Conservation (phyloP, 2,797 vertebrate genomes). For the Periparus ater region DNA sequence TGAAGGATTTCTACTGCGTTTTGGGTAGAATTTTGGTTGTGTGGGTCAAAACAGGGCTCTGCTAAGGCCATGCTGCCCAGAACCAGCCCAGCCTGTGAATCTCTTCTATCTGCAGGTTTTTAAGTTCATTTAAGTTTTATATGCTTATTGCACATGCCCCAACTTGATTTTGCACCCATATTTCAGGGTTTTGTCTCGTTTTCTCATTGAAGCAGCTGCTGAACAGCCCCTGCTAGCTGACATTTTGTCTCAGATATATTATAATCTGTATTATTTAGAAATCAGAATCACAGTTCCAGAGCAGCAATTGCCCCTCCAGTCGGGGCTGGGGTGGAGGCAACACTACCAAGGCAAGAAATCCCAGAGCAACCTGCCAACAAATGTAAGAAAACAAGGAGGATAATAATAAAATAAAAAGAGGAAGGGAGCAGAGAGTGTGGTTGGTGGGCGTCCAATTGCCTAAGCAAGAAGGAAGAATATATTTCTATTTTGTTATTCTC, state of each 20-base stretch:
- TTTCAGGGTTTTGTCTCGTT: not conserved
- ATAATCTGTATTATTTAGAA: not conserved
- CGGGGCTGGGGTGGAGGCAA: not conserved
- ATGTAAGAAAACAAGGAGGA: not conserved
- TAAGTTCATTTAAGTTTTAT: not conserved
- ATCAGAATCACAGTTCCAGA: not conserved
- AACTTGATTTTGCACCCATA: not conserved
- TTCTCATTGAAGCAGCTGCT: not conserved
- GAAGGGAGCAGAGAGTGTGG: not conserved
- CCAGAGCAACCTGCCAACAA: not conserved
- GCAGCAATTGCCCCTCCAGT: not conserved
- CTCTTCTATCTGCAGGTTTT: not conserved
- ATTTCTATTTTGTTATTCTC: fast-evolving
- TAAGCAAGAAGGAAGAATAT: not conserved
- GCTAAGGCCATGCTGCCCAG: not conserved
- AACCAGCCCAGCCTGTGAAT: not conserved
- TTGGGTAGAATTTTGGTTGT: not conserved
- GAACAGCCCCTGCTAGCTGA: not conserved
- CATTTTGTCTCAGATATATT: not conserved
- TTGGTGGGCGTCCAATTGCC: not conserved
- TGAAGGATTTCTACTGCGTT: not conserved
- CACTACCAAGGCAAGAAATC: not conserved
- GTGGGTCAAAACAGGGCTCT: not conserved
- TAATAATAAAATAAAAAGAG: not conserved
- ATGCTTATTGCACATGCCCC: not conserved